Evolutionary conservation across 1,140 invertebrate genomes (phyloP).

Genomic region (Drosophila seguyi): DNA sequence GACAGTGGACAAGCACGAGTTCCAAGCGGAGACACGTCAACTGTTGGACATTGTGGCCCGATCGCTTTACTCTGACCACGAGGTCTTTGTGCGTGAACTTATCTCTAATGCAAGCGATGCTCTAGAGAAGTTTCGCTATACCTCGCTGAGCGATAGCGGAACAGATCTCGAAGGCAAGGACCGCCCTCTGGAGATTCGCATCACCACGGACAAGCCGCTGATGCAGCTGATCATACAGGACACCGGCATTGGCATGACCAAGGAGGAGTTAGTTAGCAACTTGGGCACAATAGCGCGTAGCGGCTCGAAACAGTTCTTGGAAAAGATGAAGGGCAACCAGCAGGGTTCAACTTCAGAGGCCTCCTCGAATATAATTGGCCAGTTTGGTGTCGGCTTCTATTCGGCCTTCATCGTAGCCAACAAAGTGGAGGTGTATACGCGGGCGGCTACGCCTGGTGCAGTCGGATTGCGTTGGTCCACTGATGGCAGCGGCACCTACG

Average conservation of each 20-base stretch:
- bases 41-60: slow-evolving; percentile 98
- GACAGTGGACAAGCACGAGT: slow-evolving; percentile 89
- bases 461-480: slow-evolving; percentile 94
- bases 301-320: slow-evolving; percentile 97
- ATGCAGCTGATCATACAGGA: slow-evolving; percentile 96
- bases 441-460: slow-evolving; percentile 88
- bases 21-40: slow-evolving; percentile 98
- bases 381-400: slow-evolving; percentile 99
- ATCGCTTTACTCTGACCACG: slow-evolving; percentile 98
- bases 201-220: slow-evolving; percentile 94
- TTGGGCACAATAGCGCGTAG: slow-evolving; percentile 98
- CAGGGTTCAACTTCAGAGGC: slow-evolving; percentile 86
- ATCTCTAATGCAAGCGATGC: slow-evolving; percentile 99
- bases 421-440: slow-evolving; percentile 96
- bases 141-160: slow-evolving; percentile 87
- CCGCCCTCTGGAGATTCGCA: slow-evolving; percentile 93
- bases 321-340: slow-evolving; percentile 92
- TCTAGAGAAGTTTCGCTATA: slow-evolving; percentile 95
- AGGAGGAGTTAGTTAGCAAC: slow-evolving; percentile 95
- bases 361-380: slow-evolving; percentile 95
- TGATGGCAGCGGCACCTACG: slow-evolving; percentile 96
- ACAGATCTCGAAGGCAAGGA: slow-evolving; percentile 86
- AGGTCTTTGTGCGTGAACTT: slow-evolving; percentile 97
- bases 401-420: slow-evolving; percentile 98
- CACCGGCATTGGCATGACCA: slow-evolving; percentile 97